Base-by-base conservation (phyloP, 2,113 vertebrate species). In the Hiodon alosoides region DNA sequence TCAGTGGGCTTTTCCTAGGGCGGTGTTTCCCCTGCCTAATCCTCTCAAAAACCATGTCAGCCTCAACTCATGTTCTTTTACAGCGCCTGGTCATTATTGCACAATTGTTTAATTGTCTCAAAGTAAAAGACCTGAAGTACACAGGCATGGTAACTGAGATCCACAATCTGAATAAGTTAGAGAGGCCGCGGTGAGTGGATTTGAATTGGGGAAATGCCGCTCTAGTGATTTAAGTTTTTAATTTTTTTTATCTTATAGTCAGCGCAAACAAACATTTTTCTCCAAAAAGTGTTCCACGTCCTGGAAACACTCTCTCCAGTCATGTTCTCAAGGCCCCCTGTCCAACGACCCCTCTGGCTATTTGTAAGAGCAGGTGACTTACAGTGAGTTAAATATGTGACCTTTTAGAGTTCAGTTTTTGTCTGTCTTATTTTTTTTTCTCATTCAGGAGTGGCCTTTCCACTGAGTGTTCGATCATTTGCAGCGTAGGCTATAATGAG, bases 291-390 rank as follows among this genome's bases (percentile, higher is more conserved):
- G 65, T 70, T 9, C 54, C 53, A 71, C 73, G 60, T 78, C 66
- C n/a, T 6, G 5, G 11, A 48, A 58, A 50, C 66, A 67, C 77
- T 64, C 54, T 47, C 54, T 14, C 67, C 80, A 60, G 84, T 81
- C 76, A 79, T 86, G 79, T 78, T 83, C 77, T 78, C 16, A 75
- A 84, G 81, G 81, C 79, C 77, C 53, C 16, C 17, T 13, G 71
- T 31, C 48, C 71, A 5, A 74, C 81, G 83, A 76, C 83, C 81
- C 79, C 80, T 80, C 85, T 86, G 83, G 80, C 85, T 70, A 71
- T 79, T 48, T 55, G 62, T 10, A 47, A n/a, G 81, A 85, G 89
- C 90, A 91, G 89, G 90, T 92, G 89, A 86, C 90, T 85, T 79
- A 69, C 79, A 82, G 82, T 80, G 72, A 82, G 81, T 79, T 84